Conservation (phyloP, 2,113 vertebrate genomes). For the Mystacornis crossleyi region DNA sequence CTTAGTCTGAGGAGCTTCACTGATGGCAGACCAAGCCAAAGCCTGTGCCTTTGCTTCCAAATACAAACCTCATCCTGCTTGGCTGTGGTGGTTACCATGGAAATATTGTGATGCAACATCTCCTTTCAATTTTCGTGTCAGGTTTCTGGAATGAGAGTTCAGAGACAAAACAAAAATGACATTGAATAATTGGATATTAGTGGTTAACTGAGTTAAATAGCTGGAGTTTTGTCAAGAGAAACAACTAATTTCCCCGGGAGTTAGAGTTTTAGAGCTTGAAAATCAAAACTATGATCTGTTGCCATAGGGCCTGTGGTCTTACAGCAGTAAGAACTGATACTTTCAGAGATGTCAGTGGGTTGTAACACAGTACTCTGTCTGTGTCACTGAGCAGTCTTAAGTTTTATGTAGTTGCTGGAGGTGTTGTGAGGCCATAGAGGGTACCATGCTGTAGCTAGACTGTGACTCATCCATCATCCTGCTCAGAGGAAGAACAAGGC, state of each 20-base stretch:
- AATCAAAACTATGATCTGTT: background rate
- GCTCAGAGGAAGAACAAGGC: background rate
- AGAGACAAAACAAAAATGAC: background rate
- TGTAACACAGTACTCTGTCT: background rate
- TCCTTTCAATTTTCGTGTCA: background rate
- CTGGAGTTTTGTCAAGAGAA: rapidly evolving
- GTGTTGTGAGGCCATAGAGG: background rate
- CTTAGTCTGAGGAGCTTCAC: background rate
- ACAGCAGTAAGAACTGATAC: background rate
- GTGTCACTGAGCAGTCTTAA: background rate
- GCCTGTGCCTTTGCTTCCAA: background rate
- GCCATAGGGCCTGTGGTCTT: background rate
- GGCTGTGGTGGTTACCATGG: background rate
- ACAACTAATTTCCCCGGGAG: background rate
- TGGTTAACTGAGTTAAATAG: background rate
- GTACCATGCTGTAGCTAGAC: rapidly evolving
- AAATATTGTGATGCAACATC: background rate
- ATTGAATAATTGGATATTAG: background rate
- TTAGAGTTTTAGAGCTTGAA: background rate
- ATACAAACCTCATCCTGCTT: background rate
- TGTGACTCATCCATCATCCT: background rate
- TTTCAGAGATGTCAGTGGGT: background rate
- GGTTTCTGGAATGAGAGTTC: background rate
- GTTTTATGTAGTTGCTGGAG: background rate
- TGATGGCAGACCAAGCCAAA: background rate